Conservation (phyloP, 2,113 vertebrate genomes). For the Tor tambroides region DNA sequence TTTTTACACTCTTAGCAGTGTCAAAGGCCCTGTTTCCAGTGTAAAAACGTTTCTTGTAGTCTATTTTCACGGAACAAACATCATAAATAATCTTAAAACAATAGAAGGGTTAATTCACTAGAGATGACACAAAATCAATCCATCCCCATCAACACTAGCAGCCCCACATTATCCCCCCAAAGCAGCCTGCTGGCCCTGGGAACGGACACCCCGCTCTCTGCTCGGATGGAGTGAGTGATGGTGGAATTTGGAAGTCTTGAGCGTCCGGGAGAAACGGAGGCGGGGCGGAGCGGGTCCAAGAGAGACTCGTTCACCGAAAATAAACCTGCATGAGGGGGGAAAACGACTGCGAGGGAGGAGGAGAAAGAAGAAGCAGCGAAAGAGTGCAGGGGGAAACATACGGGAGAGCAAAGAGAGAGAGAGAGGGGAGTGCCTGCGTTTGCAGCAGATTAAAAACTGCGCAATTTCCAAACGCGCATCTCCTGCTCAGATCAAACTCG, state of each 20-base stretch:
- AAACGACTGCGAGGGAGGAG: constrained; percentile 51
- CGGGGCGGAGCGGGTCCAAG: constrained; percentile 73
- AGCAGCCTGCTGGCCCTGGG: not conserved
- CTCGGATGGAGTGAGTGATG: constrained; percentile 43
- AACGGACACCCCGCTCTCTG: not conserved
- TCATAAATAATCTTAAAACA: not conserved
- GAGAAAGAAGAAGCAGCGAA: constrained; percentile 48
- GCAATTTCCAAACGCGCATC: constrained; percentile 69
- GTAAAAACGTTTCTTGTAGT: not conserved
- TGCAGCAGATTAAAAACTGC: constrained; percentile 80
- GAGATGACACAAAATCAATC: not conserved
- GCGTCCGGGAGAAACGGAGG: constrained; percentile 66
- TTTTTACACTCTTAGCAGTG: not conserved
- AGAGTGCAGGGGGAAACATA: constrained; percentile 48
- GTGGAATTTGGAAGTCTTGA: constrained; percentile 67
- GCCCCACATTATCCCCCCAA: not conserved
- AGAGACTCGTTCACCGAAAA: constrained; percentile 76
- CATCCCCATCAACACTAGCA: not conserved
- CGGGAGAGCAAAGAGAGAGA: constrained; percentile 58
- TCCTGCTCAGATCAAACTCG: constrained; percentile 42
- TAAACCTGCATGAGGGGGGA: constrained; percentile 73
- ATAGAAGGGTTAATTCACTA: not conserved
- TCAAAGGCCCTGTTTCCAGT: not conserved
- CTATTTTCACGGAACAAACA: not conserved
- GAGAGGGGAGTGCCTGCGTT: constrained; percentile 66